Conservation (phyloP, 2,797 vertebrate genomes). For the Perodicticus potto region DNA sequence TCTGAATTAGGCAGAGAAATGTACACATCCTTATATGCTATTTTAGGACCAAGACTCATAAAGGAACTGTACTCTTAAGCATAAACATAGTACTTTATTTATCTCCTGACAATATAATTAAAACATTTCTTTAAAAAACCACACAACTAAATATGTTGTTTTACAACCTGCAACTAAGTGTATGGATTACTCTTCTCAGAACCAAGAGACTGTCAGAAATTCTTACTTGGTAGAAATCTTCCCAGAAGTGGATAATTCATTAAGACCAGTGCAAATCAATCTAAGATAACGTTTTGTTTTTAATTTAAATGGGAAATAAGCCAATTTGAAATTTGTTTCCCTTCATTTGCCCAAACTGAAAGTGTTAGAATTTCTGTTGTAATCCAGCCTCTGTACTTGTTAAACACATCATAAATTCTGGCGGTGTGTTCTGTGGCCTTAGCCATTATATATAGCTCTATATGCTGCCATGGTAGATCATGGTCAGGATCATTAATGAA, state of each 20-base stretch:
- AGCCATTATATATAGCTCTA: neutral
- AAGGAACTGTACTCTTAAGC: neutral
- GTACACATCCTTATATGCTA: neutral
- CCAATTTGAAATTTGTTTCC: slow-evolving; percentile 62
- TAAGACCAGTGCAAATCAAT: slow-evolving; percentile 44
- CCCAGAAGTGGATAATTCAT: slow-evolving; percentile 16
- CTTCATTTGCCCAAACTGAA: slow-evolving; percentile 58
- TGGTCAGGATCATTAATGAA: neutral
- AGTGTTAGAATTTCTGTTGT: slow-evolving; percentile 31
- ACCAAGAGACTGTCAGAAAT: slow-evolving; percentile 43
- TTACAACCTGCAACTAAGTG: slow-evolving; percentile 55
- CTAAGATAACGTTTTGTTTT: slow-evolving; percentile 72
- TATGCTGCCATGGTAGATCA: fast-evolving
- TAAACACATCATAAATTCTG: slow-evolving; percentile 34
- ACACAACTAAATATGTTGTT: slow-evolving; percentile 21
- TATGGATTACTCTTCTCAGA: slow-evolving; percentile 37
- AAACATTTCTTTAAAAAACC: slow-evolving; percentile 71
- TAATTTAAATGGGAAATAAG: slow-evolving; percentile 75
- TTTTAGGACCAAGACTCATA: neutral
- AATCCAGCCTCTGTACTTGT: neutral
- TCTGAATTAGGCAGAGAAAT: slow-evolving; percentile 36
- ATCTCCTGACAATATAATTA: slow-evolving; percentile 59
- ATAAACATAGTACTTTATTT: slow-evolving; percentile 47
- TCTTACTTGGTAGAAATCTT: slow-evolving; percentile 56
- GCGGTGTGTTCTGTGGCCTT: neutral